Evolutionary conservation across 2,797 vertebrate species (phyloP), one percentile per base, ranked within the genome.

Genomic region (Cossypha heuglini): DNA sequence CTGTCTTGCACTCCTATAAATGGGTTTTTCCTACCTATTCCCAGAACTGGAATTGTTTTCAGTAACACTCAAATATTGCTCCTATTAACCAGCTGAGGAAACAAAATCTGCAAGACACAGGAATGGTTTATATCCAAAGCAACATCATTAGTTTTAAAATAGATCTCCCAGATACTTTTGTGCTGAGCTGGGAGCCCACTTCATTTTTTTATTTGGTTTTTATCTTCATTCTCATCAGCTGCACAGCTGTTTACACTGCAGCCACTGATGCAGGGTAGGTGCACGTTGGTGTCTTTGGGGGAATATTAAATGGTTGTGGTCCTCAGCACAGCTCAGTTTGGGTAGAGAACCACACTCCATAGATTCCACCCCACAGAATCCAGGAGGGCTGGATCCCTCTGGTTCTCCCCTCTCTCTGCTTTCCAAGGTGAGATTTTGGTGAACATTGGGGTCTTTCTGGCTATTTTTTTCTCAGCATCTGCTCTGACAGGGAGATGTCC

Each of bases 1-100:
- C 86, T 86, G n/a, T 33, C 52, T 91, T 38, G 77, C 4, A 18
- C 16, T 88, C 73, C 67, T 96, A 84, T 74, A 95, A 95, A 96
- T 76, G 78, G 48, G 67, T 10, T 95, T 84, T 92, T 73, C 74
- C 59, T 69, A 92, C 93, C 84, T 94, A 78, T 46, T 54, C 91
- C 77, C 79, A 61, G 66, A 69, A 46, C 83, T 91, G 33, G 77
- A 74, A 81, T 81, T 59, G 51, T 72, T 91, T 94, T 48, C 42
- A 45, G 81, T 66, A 96, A 74, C 55, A 55, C 52, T 79, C 68
- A 62, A 95, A 92, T 79, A 88, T 93, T 88, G 77, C 35, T 84
- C 54, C 64, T 62, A 81, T 91, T 58, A 94, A 86, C 81, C 64
- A 89, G 40, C 31, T 0, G 5, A 82, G 74, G 88, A 90, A 86